Percentiles rank a stretch among this genome's conserved stretches.
Conservation (phyloP, 2,888 invertebrate genomes). For the Formica aserva region DNA sequence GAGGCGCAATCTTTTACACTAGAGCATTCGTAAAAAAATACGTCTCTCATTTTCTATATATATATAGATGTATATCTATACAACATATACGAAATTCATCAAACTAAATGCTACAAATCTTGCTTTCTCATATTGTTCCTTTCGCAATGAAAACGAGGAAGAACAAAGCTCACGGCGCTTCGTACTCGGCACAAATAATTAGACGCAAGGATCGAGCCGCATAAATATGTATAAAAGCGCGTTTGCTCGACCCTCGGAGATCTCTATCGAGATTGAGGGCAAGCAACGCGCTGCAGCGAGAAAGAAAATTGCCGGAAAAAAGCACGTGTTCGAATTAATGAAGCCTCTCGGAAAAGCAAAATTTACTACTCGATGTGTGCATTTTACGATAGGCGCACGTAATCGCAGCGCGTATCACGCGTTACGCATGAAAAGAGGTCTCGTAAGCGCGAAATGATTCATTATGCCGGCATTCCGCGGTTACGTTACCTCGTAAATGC, state of each 20-base stretch:
- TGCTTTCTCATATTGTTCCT: not conserved
- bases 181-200: slow-evolving; percentile 15
- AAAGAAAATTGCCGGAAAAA: slow-evolving; percentile 6
- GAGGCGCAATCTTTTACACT: not conserved
- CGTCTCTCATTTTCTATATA: not conserved
- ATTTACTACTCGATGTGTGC: not conserved
- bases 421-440: slow-evolving; percentile 24
- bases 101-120: not conserved
- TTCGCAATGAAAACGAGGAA: not conserved
- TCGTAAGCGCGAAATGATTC: slow-evolving; percentile 42
- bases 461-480: slow-evolving; percentile 27
- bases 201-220: slow-evolving; percentile 20
- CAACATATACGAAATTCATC: not conserved
- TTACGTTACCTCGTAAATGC: slow-evolving; percentile 17
- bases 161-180: not conserved
- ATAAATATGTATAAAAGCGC: slow-evolving; percentile 27
- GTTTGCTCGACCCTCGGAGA: not conserved
- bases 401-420: slow-evolving; percentile 17
- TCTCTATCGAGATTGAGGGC: not conserved
- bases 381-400: slow-evolving; percentile 21
- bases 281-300: not conserved
- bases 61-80: not conserved
- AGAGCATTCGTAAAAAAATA: not conserved
- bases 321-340: slow-evolving; percentile 35
- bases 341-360: not conserved